These are phyloP conservation scores for Chiloscyllium punctatum DNA, from an alignment of 2,797 vertebrate genomes.

Conservation along the genomic window DNA sequence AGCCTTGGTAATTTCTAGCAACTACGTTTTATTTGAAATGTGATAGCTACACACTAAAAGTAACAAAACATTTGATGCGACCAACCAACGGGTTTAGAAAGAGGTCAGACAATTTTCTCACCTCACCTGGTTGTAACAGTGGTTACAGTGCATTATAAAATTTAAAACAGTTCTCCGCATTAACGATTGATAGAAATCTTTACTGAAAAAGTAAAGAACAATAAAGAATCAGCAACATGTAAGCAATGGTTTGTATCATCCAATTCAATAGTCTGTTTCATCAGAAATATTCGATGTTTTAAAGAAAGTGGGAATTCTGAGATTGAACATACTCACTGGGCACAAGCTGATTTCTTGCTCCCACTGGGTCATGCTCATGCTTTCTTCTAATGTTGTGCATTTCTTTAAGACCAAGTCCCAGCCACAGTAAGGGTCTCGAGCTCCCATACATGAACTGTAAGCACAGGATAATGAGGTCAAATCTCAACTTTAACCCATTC, in stretches of 20 bases:
- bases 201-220: neutral
- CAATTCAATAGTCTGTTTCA: neutral
- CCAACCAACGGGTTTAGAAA: too few species aligned
- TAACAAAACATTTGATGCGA: too few species aligned
- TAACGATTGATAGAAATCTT: neutral
- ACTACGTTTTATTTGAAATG: too few species aligned
- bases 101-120: too few species aligned
- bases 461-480: constrained; percentile 27
- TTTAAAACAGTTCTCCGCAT: neutral
- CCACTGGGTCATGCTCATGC: constrained; percentile 91
- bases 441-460: constrained; percentile 79
- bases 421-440: constrained; percentile 91
- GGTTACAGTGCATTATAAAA: neutral
- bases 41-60: too few species aligned
- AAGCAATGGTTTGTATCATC: neutral
- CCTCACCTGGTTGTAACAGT: neutral
- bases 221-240: neutral
- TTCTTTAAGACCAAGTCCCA: constrained; percentile 88
- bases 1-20: too few species aligned
- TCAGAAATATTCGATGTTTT: neutral
- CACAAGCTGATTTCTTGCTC: constrained; percentile 84
- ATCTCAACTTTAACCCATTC: constrained; percentile 8
- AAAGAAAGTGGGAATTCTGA: neutral
- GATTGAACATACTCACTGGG: constrained; percentile 68
- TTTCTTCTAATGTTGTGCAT: constrained; percentile 87